Percentiles rank a stretch among this genome's conserved stretches.
Evolutionary conservation across 2,797 vertebrate genomes (phyloP).

Genomic region (Sebastes itinus): DNA sequence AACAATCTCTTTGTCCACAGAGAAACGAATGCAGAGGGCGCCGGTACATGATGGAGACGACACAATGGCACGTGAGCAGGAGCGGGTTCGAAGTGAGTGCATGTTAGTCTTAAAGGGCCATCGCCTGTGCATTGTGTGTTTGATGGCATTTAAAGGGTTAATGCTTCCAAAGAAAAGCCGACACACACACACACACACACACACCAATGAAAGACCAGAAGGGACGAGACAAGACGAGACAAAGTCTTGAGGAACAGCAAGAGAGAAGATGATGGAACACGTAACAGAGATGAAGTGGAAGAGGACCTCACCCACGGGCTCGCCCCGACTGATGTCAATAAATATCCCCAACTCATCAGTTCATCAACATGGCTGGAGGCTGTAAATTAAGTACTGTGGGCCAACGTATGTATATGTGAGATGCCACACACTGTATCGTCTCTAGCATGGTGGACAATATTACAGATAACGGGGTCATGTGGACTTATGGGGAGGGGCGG

Average conservation of each 20-base stretch:
- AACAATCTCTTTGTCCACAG: constrained; percentile 33
- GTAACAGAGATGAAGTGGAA: constrained; percentile 21
- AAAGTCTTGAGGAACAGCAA: constrained; percentile 26
- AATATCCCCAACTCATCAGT: constrained; percentile 9
- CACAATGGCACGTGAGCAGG: constrained; percentile 41
- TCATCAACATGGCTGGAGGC: constrained; percentile 20
- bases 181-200: not conserved
- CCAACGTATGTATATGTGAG: constrained; percentile 4
- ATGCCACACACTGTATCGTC: constrained; percentile 12
- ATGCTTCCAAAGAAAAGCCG: constrained; percentile 60
- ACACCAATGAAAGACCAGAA: not conserved
- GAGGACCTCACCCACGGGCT: not conserved
- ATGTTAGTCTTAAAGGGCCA: constrained; percentile 77
- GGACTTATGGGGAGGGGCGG: not conserved
- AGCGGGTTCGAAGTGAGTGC: constrained; percentile 38
- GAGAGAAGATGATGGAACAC: constrained; percentile 30
- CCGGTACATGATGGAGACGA: constrained; percentile 12
- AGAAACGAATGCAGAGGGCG: not conserved
- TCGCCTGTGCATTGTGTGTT: constrained; percentile 74
- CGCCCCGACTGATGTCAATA: not conserved
- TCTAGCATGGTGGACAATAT: constrained; percentile 12
- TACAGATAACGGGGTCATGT: constrained; percentile 33
- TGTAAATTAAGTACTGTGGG: constrained; percentile 9
- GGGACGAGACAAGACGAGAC: not conserved
- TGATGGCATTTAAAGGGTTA: constrained; percentile 80